Conservation (phyloP, 2,113 vertebrate species). For the Gadus macrocephalus region DNA sequence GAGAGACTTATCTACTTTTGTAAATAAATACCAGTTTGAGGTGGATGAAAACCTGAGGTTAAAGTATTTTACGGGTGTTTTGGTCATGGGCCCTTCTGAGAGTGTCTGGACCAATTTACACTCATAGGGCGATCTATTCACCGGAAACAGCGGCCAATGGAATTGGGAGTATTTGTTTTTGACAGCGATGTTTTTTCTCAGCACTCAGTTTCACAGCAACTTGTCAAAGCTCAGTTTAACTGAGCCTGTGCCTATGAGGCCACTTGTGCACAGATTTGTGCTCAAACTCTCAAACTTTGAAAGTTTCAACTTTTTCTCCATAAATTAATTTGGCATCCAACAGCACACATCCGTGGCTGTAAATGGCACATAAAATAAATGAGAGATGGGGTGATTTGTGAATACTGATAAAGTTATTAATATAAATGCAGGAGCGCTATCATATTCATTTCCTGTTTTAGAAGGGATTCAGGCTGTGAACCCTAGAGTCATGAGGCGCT, state of each 20-base stretch:
- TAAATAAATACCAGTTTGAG: background rate
- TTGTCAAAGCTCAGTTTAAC: background rate
- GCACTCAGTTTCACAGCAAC: background rate
- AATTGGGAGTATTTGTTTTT: background rate
- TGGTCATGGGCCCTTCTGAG: too few species aligned
- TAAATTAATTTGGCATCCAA: slow-evolving; percentile 10
- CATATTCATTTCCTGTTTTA: slow-evolving; percentile 58
- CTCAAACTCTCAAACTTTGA: background rate
- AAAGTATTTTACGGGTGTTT: too few species aligned
- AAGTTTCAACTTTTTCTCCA: slow-evolving; percentile 8
- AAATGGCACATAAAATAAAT: slow-evolving; percentile 44
- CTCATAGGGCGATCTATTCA: too few species aligned
- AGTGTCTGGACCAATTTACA: too few species aligned
- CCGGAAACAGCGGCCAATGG: background rate
- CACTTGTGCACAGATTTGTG: background rate
- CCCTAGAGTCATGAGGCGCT: slow-evolving; percentile 43
- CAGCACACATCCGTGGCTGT: slow-evolving; percentile 25
- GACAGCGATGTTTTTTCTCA: background rate
- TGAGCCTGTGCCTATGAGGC: background rate
- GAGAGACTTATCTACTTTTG: background rate
- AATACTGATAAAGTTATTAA: slow-evolving; percentile 63
- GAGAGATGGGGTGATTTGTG: slow-evolving; percentile 48
- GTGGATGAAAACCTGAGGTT: background rate
- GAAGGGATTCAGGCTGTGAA: slow-evolving; percentile 35
- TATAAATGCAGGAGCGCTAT: slow-evolving; percentile 50